phyloP scores from a whole-genome alignment of 2,797 vertebrate species.

The Neostethus bicornis region DNA sequence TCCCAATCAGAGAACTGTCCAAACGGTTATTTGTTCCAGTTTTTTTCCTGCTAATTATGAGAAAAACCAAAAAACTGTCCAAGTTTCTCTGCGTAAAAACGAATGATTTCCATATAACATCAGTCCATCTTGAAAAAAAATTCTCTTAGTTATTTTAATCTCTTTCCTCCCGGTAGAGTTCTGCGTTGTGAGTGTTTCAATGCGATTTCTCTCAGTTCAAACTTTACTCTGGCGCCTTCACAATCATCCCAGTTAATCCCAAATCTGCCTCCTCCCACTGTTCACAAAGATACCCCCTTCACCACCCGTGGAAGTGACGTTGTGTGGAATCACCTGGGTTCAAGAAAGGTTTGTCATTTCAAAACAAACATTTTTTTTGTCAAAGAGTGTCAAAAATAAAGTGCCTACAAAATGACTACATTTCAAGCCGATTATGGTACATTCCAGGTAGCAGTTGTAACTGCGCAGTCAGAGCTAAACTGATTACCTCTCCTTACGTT shows the following conservation, averaged over 20 bases:
- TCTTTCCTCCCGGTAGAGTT: not conserved
- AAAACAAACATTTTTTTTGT: no score
- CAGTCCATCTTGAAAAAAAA: slow-evolving; percentile 28
- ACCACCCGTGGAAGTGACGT: slow-evolving; percentile 72
- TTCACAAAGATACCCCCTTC: slow-evolving; percentile 41
- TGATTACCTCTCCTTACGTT: no score
- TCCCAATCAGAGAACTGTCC: slow-evolving; percentile 4
- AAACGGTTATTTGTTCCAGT: slow-evolving; percentile 14
- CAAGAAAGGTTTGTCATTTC: not conserved
- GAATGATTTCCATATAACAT: slow-evolving; percentile 5
- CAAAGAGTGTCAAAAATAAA: no score
- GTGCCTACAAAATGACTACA: no score
- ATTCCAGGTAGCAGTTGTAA: no score
- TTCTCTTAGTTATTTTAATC: not conserved
- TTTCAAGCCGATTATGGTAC: no score
- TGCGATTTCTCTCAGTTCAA: slow-evolving; percentile 35
- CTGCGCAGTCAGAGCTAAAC: no score
- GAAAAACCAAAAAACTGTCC: slow-evolving; percentile 14
- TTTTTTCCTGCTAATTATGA: not conserved
- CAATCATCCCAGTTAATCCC: slow-evolving; percentile 13
- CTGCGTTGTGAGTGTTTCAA: not conserved
- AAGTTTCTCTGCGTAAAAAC: not conserved
- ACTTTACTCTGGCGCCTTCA: slow-evolving; percentile 42
- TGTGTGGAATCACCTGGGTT: slow-evolving; percentile 34
- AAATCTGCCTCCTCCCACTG: slow-evolving; percentile 42